Base-by-base conservation (phyloP, 2,797 vertebrate species). In the Neosilurus hyrtlii region DNA sequence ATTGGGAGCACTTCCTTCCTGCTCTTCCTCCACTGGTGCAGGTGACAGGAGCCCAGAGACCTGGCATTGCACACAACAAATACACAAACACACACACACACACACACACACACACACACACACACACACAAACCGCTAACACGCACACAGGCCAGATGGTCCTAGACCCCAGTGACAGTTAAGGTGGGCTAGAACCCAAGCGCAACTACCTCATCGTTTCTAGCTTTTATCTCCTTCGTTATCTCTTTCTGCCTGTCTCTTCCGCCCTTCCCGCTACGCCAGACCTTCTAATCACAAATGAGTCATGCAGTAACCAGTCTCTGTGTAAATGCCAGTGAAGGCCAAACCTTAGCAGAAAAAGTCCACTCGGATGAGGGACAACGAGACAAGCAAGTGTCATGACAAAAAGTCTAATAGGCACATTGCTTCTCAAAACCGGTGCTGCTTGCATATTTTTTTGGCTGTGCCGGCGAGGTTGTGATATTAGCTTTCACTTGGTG, bases 11-110 rank as follows among this genome's bases (percentile, higher is more conserved):
- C 83, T 88, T 89, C 86, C 87, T 89, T 88, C 86, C 88, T 88
- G 85, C 86, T 87, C 84, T 84, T 88, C 86, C 88, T 88, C 89
- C 87, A 87, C 85, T 89, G 86, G 83, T 89, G 87, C 88, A 89
- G 88, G 89, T 90, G 89, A 90, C 87, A 84, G 88, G 88, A 90
- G 85, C 86, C 85, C 82, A 85, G 86, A 89, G 86, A 88, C 88
- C 87, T 89, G 87, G 88, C 86, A 88, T 81, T 80, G 83, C 83
- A 80, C 81, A 71, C 82, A 83, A 80, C 78, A 85, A 77, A 87
- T 74, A 75, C 82, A 82, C 57, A 57, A 76, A 54, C 70, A 82
- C 65, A 85, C 43, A 43, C 43, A 72, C 73, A 79, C 81, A 84
- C 85, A 82, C 83, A 82, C 63, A 87, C 37, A 82, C 49, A 68